Conservation (phyloP, 2,797 vertebrate genomes). For the Arvicola amphibius region DNA sequence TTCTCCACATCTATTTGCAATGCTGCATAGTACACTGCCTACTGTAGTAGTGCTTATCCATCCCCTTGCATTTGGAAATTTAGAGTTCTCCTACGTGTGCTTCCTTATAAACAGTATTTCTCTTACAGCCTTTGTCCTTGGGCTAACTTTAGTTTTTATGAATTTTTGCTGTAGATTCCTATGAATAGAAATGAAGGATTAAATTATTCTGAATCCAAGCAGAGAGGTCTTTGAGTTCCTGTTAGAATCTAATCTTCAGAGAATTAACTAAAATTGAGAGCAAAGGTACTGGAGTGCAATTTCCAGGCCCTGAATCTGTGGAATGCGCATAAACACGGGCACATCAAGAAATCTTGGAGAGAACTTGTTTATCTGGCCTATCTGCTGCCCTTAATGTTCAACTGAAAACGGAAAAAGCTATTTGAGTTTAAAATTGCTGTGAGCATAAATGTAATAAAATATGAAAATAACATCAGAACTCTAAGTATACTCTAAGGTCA, state of each 20-base stretch:
- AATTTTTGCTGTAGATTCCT: neutral
- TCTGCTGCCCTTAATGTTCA: neutral
- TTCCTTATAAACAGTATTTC: neutral
- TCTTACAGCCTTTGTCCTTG: slow-evolving; percentile 24
- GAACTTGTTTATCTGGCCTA: neutral
- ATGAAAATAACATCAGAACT: neutral
- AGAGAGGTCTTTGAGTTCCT: neutral
- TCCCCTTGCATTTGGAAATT: neutral
- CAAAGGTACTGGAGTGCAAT: neutral
- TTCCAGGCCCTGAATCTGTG: neutral
- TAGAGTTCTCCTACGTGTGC: slow-evolving; percentile 15
- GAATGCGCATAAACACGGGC: neutral
- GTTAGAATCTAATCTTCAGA: slow-evolving; percentile 16
- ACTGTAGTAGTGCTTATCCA: neutral
- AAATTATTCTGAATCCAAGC: slow-evolving; percentile 32
- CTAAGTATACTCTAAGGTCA: neutral
- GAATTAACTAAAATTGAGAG: neutral
- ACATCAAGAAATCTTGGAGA: neutral
- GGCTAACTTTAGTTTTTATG: neutral
- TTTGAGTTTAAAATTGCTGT: neutral
- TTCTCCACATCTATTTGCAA: neutral
- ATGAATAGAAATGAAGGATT: neutral
- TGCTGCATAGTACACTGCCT: neutral
- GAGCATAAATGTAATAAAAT: neutral
- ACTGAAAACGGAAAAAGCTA: slow-evolving; percentile 21